Evolutionary conservation across 2,797 vertebrate genomes (phyloP), one percentile per base, ranked within the genome.

Genomic region (Melanotaenia boesemani): DNA sequence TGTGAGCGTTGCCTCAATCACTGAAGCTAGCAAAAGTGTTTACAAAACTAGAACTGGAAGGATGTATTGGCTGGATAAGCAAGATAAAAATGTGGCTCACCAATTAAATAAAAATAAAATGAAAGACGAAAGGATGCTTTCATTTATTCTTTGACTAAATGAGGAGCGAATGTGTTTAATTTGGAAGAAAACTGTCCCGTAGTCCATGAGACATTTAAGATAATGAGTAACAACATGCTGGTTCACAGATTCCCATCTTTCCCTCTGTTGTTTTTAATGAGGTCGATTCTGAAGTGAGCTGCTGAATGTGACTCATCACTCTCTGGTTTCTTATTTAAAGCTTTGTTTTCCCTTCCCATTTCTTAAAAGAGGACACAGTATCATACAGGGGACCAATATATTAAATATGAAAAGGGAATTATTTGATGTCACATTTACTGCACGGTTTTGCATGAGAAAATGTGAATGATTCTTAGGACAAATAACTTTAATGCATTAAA

Each of bases 221-320:
- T 65, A 76, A 64, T 67, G 52, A 61, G 41, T 39, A 58, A 59
- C 67, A 69, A 50, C 37, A 48, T 36, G 58, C 64, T 67, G 57
- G 36, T 71, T 71, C 55, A 77, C 60, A 67, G 72, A 60, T 50
- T 24, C 39, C 30, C 28, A 67, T 78, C 34, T 8, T 41, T 64
- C 15, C 26, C 39, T 63, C 28, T 36, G 34, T 67, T 82, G 24
- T 52, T 70, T 68, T 60, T 74, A 85, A 82, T 83, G 66, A 76
- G 68, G 57, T 72, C 6, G 1, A 67, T 72, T 66, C 28, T 80
- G 59, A 80, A 74, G 75, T 70, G 74, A 32, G 73, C 41, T n/a
- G 41, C 64, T 77, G 41, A 73, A 36, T 71, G 48, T 77, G 84
- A 88, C 41, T 89, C 79, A 80, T 77, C 52, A 60, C 70, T 67